A percentile compares a stretch with the other conserved stretches of the same genome.
Evolutionary conservation across 2,113 vertebrate genomes (phyloP).

Genomic region (Cepphus grylle): DNA sequence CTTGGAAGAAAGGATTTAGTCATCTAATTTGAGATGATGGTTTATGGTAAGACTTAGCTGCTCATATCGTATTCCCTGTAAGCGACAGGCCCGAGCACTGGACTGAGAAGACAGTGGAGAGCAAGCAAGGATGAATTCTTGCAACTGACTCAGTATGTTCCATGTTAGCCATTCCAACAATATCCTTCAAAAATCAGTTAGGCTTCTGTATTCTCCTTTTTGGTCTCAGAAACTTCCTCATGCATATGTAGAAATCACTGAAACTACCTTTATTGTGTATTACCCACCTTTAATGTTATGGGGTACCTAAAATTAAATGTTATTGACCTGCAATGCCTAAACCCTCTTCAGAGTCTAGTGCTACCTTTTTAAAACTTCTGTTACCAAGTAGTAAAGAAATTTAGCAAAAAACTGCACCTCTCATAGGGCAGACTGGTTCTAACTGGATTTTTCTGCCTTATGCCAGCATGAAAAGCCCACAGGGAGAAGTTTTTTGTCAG

Average conservation of each 20-base stretch:
- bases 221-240: background rate
- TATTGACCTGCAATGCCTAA: background rate
- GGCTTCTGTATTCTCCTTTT: background rate
- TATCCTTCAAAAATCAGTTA: background rate
- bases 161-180: background rate
- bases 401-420: background rate
- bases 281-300: background rate
- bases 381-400: background rate
- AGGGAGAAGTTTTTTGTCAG: background rate
- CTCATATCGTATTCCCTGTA: background rate
- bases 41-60: background rate
- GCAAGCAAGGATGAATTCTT: background rate
- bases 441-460: background rate
- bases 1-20: background rate
- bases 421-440: background rate
- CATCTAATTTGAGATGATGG: background rate
- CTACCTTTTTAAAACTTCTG: background rate
- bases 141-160: background rate
- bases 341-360: background rate
- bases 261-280: background rate
- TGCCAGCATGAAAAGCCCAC: background rate
- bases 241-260: background rate
- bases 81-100: background rate
- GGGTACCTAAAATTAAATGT: background rate
- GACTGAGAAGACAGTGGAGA: background rate